Conservation (phyloP, 2,113 vertebrate genomes). For the Brachionichthys hirsutus region DNA sequence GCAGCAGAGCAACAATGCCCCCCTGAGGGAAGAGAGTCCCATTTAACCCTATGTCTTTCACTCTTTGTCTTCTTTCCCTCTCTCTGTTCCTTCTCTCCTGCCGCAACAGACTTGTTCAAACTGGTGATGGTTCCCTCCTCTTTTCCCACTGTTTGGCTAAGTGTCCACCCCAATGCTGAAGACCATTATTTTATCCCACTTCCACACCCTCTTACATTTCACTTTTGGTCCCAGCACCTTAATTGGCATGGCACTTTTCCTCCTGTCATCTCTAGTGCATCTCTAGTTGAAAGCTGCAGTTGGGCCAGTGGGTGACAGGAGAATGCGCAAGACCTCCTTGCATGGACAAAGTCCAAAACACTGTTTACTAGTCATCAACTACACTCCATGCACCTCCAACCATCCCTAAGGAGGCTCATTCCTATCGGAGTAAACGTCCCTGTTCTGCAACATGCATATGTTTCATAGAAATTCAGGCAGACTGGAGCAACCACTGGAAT, state of each 20-base stretch:
- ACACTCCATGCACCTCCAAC: conserved; percentile 28
- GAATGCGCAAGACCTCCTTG: conserved; percentile 34
- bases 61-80: conserved; percentile 16
- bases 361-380: conserved; percentile 61
- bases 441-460: background rate
- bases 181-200: conserved; percentile 46
- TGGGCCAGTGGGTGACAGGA: conserved; percentile 57
- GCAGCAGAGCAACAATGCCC: too few species aligned
- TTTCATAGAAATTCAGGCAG: background rate
- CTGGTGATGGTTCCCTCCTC: conserved; percentile 70
- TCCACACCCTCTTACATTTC: conserved; percentile 29
- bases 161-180: conserved; percentile 59
- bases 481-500: background rate
- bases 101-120: conserved; percentile 72
- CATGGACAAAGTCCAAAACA: conserved; percentile 53
- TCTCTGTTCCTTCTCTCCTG: conserved; percentile 7
- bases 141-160: conserved; percentile 56
- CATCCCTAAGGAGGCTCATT: conserved; percentile 30
- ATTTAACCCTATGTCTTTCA: conserved; percentile 63
- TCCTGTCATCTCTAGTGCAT: conserved; percentile 62
- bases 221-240: conserved; percentile 50
- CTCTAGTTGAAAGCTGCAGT: conserved; percentile 67
- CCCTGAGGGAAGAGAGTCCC: conserved; percentile 63
- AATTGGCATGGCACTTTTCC: conserved; percentile 66
- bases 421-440: background rate